These are phyloP conservation scores for Drosophila littoralis DNA, from an alignment of 1,140 invertebrate species.

Conservation along the genomic window DNA sequence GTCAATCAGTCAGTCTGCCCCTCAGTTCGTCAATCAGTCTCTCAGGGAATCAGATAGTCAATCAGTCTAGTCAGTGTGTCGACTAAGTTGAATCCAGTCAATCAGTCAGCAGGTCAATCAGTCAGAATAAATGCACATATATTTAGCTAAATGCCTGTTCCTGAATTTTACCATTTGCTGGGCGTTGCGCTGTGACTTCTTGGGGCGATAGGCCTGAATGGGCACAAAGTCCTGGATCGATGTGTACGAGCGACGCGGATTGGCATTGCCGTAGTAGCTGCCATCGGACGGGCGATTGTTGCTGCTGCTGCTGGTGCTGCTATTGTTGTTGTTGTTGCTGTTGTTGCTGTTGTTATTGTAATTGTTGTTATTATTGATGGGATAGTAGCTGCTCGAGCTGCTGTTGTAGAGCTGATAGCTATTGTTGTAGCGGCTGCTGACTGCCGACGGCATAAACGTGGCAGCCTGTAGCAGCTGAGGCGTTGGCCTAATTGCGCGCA, in stretches of 20 bases:
- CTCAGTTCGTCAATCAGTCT: too few species aligned
- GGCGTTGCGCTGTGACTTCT: slow-evolving; percentile 10
- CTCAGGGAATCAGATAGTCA: too few species aligned
- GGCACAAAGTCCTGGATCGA: slow-evolving; percentile 67
- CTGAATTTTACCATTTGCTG: neutral
- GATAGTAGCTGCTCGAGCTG: slow-evolving; percentile 1
- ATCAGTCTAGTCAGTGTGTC: too few species aligned
- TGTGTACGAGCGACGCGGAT: slow-evolving; percentile 25
- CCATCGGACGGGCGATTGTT: neutral
- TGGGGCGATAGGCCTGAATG: slow-evolving; percentile 68
- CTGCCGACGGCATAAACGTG: neutral
- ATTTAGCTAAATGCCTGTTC: slow-evolving; percentile 1
- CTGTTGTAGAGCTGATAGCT: neutral
- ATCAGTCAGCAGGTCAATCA: too few species aligned
- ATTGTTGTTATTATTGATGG: slow-evolving; percentile 2
- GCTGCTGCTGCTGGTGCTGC: neutral
- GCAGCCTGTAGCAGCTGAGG: neutral
- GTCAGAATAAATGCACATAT: too few species aligned
- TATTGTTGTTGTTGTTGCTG: neutral
- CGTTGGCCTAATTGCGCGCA: neutral
- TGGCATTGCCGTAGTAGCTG: neutral
- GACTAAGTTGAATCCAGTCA: too few species aligned
- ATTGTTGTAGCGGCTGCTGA: slow-evolving; percentile 4
- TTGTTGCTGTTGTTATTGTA: slow-evolving; percentile 1
- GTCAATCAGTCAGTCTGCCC: too few species aligned